Percentiles rank a stretch among this genome's conserved stretches.
These are phyloP conservation scores for Epinephelus lanceolatus DNA, from an alignment of 2,113 vertebrate species.

Conservation along the genomic window DNA sequence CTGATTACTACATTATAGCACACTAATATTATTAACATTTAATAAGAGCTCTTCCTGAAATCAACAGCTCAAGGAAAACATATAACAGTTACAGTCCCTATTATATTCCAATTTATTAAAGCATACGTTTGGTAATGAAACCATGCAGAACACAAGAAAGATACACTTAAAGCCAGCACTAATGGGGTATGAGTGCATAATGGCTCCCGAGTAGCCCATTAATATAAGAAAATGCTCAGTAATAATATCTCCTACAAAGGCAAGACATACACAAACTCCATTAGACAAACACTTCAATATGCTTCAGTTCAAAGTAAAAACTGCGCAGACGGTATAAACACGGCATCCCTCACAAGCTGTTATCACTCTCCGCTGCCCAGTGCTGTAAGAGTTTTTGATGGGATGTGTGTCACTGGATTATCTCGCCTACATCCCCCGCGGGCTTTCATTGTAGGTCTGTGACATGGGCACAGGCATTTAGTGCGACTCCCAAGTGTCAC, in stretches of 20 bases:
- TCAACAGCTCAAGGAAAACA: constrained; percentile 4
- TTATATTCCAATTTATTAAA: constrained; percentile 16
- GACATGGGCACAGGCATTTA: constrained; percentile 75
- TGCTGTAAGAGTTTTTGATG: constrained; percentile 74
- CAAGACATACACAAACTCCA: not conserved
- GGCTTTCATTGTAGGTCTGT: constrained; percentile 68
- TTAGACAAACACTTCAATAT: constrained; percentile 30
- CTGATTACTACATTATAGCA: not conserved
- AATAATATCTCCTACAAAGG: constrained; percentile 12
- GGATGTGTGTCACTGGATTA: constrained; percentile 76
- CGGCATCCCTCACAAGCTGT: constrained; percentile 28
- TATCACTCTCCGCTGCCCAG: constrained; percentile 56
- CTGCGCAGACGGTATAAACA: constrained; percentile 21
- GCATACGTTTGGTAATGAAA: constrained; percentile 8
- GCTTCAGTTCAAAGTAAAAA: constrained; percentile 23
- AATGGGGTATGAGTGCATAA: constrained; percentile 23
- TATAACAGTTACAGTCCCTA: not conserved
- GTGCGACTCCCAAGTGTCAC: constrained; percentile 79
- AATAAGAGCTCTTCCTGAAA: not conserved
- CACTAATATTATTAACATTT: not conserved
- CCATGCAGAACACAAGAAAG: constrained; percentile 17
- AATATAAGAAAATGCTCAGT: constrained; percentile 22
- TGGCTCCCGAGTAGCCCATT: constrained; percentile 8
- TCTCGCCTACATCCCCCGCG: constrained; percentile 61
- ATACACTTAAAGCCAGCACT: constrained; percentile 22